A percentile compares a stretch with the other conserved stretches of the same genome.
Conservation (phyloP, 2,888 invertebrate species). For the Hymenopus coronatus region DNA sequence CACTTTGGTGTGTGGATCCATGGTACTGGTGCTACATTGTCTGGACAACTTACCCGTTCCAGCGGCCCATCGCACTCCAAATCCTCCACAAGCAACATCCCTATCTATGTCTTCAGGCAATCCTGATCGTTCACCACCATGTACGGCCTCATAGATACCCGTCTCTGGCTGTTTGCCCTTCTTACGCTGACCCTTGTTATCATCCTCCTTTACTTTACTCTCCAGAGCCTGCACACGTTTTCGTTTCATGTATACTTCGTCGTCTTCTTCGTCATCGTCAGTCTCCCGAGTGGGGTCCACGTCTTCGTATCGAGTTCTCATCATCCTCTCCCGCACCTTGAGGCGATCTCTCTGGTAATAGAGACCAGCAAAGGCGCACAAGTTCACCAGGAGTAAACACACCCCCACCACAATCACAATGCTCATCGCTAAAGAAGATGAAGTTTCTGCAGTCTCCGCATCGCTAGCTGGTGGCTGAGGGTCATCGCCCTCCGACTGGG, state of each 20-base stretch:
- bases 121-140: constrained; percentile 1
- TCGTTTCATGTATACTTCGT: constrained; percentile 1
- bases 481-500: neutral
- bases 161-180: neutral
- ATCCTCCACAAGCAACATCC: neutral
- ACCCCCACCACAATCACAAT: constrained; percentile 56
- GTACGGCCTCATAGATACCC: constrained; percentile 27
- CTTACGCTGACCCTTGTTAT: neutral
- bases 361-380: constrained; percentile 64
- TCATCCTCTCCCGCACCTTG: constrained; percentile 51
- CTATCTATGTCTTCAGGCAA: neutral
- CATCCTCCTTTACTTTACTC: neutral
- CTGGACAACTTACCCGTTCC: constrained; percentile 64
- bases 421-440: constrained; percentile 46
- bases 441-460: neutral
- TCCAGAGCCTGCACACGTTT: neutral
- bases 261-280: neutral
- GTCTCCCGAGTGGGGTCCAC: neutral
- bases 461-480: neutral
- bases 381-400: constrained; percentile 69
- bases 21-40: constrained; percentile 74
- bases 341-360: constrained; percentile 64
- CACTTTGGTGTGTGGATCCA: constrained; percentile 83
- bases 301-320: constrained; percentile 46
- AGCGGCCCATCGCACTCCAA: constrained; percentile 45